Base-by-base conservation (phyloP, 2,113 vertebrate species). In the Aegypius monachus region DNA sequence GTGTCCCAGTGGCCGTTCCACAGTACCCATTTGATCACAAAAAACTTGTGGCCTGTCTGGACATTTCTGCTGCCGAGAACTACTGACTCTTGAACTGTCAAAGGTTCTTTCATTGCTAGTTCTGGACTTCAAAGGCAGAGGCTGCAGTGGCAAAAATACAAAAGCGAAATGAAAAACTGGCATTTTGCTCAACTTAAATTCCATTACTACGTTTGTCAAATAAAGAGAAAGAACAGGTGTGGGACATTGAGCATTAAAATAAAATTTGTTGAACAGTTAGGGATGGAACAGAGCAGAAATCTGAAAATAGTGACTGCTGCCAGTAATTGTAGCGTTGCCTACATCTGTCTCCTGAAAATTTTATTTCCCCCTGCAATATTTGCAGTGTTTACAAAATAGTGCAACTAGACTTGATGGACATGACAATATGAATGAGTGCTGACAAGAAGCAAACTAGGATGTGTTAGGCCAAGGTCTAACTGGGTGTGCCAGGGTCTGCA, bases 21-120 rank as follows among this genome's bases (percentile, higher is more conserved):
- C 77, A 95, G n/a, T 98, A 98, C 90, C 97, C 96, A 27, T 98
- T 98, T 95, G 98, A 98, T 65, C 93, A 59, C 74, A 91, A 72
- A 48, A 98, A 97, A 53, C 97, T 97, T 17, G 63, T 97, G 52
- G 18, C 97, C 34, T 88, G 88, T 77, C 98, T 98, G 96, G 98
- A 98, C 63, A 83, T 96, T 34, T 14, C 50, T 77, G 77, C 58
- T 42, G 50, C 45, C 53, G 87, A 25, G n/a, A 65, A 72, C 21
- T 27, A 36, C 31, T 22, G 31, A 34, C 9, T 36, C 20, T 31
- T 47, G 34, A 59, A 25, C 31, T 61, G 43, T 21, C 82, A 72
- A 74, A 48, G 50, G 19, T 16, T 77, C 38, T 72, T 86, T 58
- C 36, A 45, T 27, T 9, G 7, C 27, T 43, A 38, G 13, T 23